Evolutionary conservation across 2,113 vertebrate genomes (phyloP), one percentile per base, ranked within the genome.

Genomic region (Colaptes auratus): DNA sequence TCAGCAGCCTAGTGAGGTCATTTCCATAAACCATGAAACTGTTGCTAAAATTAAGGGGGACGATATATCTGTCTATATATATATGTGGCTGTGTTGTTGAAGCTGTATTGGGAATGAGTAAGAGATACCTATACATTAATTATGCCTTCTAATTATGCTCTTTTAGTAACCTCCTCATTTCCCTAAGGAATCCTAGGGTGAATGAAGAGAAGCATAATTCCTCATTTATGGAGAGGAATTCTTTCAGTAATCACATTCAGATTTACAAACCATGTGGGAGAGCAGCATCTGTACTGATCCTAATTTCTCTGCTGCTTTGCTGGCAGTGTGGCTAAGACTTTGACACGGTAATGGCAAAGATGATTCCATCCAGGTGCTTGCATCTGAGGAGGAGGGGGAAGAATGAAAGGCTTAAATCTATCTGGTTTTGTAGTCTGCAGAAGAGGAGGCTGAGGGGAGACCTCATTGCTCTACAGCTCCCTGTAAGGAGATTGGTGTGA

Each of bases 141-240:
- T 91, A 91, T 80, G 76, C 14, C 27, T 89, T 86, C 85, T 67
- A 91, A 77, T 91, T 76, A 78, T 30, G 28, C 44, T 16, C 58
- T 81, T 88, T 92, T 75, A 88, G 79, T 72, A 89, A 83, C 35
- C 58, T 94, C 7, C 61, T 77, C 12, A 7, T 27, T n/a, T 95
- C 76, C 82, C 3, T 0, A 48, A 89, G 91, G 87, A 76, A 90
- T 71, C 64, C 33, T 48, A 31, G 69, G 77, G 53, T 36, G 64
- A 85, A 93, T 67, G 64, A 86, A 90, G 39, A 81, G n/a, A 36
- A 85, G 25, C 25, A 31, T 95, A 82, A 87, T 76, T 95, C 67
- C 76, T 91, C 56, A 60, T 82, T 73, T 93, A 33, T 60, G 42
- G 44, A 67, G 64, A 82, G 35, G 52, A 73, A 76, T 78, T 76